These are phyloP conservation scores for Drosophila phalerata DNA, from an alignment of 2,888 invertebrate species.

Conservation along the genomic window DNA sequence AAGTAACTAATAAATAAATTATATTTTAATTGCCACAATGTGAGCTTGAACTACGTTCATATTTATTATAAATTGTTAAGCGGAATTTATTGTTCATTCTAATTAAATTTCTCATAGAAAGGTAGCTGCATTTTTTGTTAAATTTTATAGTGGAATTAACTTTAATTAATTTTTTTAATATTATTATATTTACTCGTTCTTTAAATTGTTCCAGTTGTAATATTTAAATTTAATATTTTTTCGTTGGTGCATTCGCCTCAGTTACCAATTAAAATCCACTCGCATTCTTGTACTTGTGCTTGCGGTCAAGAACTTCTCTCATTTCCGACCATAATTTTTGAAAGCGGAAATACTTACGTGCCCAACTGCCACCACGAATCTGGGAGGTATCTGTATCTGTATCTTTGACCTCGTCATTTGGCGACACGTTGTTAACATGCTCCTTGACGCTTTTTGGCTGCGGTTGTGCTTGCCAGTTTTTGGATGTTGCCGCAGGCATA, in stretches of 20 bases:
- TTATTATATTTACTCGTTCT: not conserved
- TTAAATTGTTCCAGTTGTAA: not conserved
- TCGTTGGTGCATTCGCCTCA: conserved; percentile 8
- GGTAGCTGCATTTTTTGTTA: not conserved
- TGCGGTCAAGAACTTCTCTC: conserved; percentile 17
- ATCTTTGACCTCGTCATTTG: conserved; percentile 41
- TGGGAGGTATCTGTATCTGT: not conserved
- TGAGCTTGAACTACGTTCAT: no score
- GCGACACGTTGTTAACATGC: conserved; percentile 74
- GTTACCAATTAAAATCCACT: conserved; percentile 13
- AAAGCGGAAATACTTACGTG: conserved; percentile 43
- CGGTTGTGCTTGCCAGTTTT: conserved; percentile 37
- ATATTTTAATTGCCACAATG: no score
- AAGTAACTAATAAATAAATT: not conserved
- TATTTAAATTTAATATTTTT: conserved; percentile 2
- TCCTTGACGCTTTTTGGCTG: conserved; percentile 56
- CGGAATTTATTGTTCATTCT: no score
- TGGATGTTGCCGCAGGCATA: conserved; percentile 58
- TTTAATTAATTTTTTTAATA: no score
- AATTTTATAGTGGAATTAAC: not conserved
- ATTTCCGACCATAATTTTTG: conserved; percentile 43
- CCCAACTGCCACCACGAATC: conserved; percentile 8
- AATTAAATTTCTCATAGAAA: no score
- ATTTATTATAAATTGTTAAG: no score
- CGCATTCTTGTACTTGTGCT: conserved; percentile 1